Base-by-base conservation (phyloP, 2,888 invertebrate species). In the Chrysolina haemoptera region DNA sequence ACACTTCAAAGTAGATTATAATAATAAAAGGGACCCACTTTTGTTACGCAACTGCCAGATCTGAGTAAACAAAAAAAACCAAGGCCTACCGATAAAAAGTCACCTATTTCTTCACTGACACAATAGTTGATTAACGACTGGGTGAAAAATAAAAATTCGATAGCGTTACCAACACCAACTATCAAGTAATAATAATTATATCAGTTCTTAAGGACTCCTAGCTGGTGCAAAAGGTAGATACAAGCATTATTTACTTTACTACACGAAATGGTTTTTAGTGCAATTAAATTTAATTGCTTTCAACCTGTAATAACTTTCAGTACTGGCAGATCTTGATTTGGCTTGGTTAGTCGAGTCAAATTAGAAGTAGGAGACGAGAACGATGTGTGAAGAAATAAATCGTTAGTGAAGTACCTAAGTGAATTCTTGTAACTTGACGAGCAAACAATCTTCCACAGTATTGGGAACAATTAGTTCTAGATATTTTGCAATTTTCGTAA, bases 261-360 rank as follows among this genome's bases (percentile, higher is more conserved):
- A 50, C 67, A 50, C 66, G 66, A 66, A 66, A 66, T 50, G 27
- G 50, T 67, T 67, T 67, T 67, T 40, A 53, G 53, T 53, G 67
- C 67, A 67, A 67, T 67, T 67, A 67, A 55, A 35, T 43, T 53
- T 67, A 67, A 67, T 67, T 67, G 67, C 67, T 53, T 53, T 40
- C 53, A 41, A 67, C 67, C 67, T 53, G 53, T n/a, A 59, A 59
- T 59, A 59, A 59, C 35, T 59, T 59, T 16, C 67, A 40, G 27
- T 50, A 35, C 50, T 66, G 50, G 66, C 66, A 66, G 48, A 66
- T 50, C 66, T 66, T 48, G 50, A 59, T 59, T 59, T 59, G 35
- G 59, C 59, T 9, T n/a, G 59, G 59, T 59, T 59, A 59, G 59
- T 14, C 27, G 14, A 59, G 59, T 59, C 27, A 59, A 59, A 35